Evolutionary conservation across 2,888 invertebrate genomes (phyloP).

Genomic region (Pogonocherus hispidulus): DNA sequence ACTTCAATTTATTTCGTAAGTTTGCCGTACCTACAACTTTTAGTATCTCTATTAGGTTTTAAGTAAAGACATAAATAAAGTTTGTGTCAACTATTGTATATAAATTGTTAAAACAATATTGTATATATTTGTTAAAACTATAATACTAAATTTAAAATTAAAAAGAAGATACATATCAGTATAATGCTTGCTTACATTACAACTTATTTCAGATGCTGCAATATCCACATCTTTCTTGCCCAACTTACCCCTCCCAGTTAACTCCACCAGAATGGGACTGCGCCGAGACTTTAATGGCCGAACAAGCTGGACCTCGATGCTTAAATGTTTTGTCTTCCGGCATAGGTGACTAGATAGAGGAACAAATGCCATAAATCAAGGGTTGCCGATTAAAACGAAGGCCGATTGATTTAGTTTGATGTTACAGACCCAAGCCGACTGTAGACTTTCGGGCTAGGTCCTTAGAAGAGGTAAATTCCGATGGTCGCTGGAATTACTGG

Average conservation of each 20-base stretch:
- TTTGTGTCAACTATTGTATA: too few species aligned
- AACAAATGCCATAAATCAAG: constrained; percentile 57
- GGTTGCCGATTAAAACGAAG: constrained; percentile 58
- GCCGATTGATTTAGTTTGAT: constrained; percentile 46
- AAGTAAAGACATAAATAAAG: too few species aligned
- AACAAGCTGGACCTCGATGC: constrained; percentile 40
- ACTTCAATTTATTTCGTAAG: too few species aligned
- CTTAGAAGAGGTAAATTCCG: constrained; percentile 2
- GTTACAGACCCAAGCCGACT: constrained; percentile 8
- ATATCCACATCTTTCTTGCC: constrained; percentile 22
- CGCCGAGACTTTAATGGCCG: constrained; percentile 30
- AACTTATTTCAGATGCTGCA: too few species aligned
- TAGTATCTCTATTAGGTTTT: too few species aligned
- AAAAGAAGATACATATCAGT: too few species aligned
- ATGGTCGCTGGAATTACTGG: background rate
- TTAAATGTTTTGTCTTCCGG: constrained; percentile 56
- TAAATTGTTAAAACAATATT: too few species aligned
- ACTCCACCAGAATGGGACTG: constrained; percentile 46
- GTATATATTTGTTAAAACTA: too few species aligned
- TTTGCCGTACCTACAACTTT: too few species aligned
- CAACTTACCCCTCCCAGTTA: constrained; percentile 36
- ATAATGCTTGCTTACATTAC: too few species aligned
- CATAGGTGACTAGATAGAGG: constrained; percentile 57
- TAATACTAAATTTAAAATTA: too few species aligned
- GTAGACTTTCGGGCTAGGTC: background rate